These are phyloP conservation scores for Temnothorax unifasciatus DNA, from an alignment of 2,888 invertebrate genomes.

Conservation along the genomic window DNA sequence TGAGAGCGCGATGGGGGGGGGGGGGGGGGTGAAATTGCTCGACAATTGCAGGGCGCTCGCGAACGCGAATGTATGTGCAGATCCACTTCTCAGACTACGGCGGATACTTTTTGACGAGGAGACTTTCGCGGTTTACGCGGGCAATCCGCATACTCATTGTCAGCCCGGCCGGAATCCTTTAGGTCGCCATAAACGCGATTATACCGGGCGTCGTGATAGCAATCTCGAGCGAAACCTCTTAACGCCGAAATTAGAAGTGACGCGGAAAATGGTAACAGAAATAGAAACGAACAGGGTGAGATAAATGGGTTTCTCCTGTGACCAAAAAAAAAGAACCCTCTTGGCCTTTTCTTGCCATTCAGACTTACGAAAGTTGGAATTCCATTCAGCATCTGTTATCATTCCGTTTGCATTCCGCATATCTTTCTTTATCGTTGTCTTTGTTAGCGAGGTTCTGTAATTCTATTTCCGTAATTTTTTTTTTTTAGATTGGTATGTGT, in stretches of 20 bases:
- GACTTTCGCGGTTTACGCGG: neutral
- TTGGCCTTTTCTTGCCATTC: neutral
- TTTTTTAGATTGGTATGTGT: neutral
- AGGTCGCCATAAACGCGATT: neutral
- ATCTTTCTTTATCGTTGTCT: neutral
- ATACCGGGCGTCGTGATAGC: neutral
- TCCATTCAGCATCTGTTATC: neutral
- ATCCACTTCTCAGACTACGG: neutral
- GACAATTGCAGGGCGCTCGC: neutral
- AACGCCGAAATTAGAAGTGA: conserved; percentile 15
- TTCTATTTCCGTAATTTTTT: neutral
- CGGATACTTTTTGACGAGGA: conserved; percentile 10
- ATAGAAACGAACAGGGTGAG: neutral
- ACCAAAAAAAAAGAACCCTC: neutral
- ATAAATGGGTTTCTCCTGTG: neutral
- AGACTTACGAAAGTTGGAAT: neutral
- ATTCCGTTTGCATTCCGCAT: neutral
- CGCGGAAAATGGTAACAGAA: conserved; percentile 7
- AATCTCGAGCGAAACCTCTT: conserved; percentile 6
- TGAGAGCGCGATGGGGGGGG: conserved; percentile 1
- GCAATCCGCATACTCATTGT: neutral
- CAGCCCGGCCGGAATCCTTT: neutral
- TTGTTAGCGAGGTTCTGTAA: neutral
- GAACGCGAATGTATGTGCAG: neutral
- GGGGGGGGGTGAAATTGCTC: conserved; percentile 33